Base-by-base conservation (phyloP, 2,888 invertebrate genomes). In the Deroplatys truncata region DNA sequence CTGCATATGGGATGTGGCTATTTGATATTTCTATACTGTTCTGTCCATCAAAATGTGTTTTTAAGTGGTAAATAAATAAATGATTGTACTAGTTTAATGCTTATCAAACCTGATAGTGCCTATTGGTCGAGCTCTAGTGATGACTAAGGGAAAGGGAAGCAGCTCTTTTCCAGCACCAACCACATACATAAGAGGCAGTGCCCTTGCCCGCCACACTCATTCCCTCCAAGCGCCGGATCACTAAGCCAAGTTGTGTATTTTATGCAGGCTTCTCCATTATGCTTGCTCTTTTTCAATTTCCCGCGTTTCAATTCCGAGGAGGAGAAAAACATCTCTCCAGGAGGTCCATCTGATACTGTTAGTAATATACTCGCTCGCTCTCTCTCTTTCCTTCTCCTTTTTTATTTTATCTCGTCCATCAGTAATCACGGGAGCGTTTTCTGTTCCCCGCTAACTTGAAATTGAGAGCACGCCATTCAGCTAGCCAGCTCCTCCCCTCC, bases 331-430 rank as follows among this genome's bases (percentile, higher is more conserved):
- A 87, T 83, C 82, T 87, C 87, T 87, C 87, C 16, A 87, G 82
- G 87, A 83, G 87, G 82, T 87, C 87, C 82, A 87, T 87, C 87
- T 87, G 87, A 87, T 87, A 87, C 82, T 31, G 87, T 82, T 87
- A 87, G 87, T 87, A 87, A 87, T 87, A 87, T 83, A 87, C 85
- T 82, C 28, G 15, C 88, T 85, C 88, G 72, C 88, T 31, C 84
- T 28, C 56, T 72, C 25, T 72, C 56, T 25, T 72, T 72, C 56
- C 43, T 35, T 43, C 28, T 89, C 89, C 85, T 84, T 88, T 89
- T 89, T 89, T 89, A 89, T 85, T 89, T 89, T 89, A 89, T 89
- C 89, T 89, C 89, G 85, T 85, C 89, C 89, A 89, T 89, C 89
- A 89, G 89, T 89, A 89, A 89, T 89, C 89, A 89, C 85, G 82